Evolutionary conservation across 2,113 vertebrate species (phyloP).

Genomic region (Callipepla californica): DNA sequence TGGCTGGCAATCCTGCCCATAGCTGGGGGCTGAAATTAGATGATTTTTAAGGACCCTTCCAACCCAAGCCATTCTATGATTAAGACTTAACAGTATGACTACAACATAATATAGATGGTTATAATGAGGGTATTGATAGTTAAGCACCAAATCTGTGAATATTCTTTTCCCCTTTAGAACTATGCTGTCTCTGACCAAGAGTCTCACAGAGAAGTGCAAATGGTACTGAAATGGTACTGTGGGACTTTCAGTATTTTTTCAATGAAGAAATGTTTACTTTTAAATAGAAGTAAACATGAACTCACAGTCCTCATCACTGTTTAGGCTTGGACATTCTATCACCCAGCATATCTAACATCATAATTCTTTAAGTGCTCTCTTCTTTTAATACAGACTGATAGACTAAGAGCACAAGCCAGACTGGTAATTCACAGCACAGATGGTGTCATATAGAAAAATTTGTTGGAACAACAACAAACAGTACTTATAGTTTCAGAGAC

Average conservation of each 20-base stretch:
- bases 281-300: neutral
- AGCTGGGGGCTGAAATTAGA: no score
- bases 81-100: neutral
- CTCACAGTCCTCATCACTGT: neutral
- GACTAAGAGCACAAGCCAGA: conserved; percentile 11
- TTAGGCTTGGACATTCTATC: neutral
- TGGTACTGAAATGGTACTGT: neutral
- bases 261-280: neutral
- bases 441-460: neutral
- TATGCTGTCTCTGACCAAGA: neutral
- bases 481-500: neutral
- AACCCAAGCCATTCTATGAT: neutral
- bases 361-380: neutral
- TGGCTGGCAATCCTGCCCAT: no score
- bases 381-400: neutral
- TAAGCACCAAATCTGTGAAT: neutral
- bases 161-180: neutral
- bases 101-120: neutral
- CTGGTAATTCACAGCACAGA: neutral
- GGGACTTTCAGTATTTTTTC: neutral
- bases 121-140: neutral
- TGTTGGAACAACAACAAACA: neutral
- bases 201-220: neutral
- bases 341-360: neutral
- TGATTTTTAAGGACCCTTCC: no score